A percentile compares a stretch with the other conserved stretches of the same genome.
These are phyloP conservation scores for Lasioglossum pauxillum DNA, from an alignment of 2,888 invertebrate species.

Conservation along the genomic window DNA sequence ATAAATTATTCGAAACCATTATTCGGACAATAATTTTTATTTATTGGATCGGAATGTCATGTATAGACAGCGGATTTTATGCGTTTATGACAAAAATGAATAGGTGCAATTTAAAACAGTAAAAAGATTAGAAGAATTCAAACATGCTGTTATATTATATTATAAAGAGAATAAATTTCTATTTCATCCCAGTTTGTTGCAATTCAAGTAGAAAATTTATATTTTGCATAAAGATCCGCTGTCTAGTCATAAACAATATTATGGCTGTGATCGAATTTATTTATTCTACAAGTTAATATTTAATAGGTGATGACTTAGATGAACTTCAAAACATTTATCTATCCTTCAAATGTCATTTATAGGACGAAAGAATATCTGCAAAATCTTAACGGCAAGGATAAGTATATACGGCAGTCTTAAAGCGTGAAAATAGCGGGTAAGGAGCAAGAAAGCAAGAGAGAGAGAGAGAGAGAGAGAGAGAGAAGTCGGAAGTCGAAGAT, in stretches of 20 bases:
- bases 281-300: no score
- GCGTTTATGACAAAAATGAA: no score
- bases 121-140: no score
- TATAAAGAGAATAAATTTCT: no score
- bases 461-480: neutral
- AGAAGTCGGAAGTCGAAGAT: conserved; percentile 36
- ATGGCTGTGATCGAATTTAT: no score
- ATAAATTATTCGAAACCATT: neutral
- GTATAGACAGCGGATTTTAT: no score
- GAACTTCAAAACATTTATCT: neutral
- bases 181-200: no score
- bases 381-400: neutral
- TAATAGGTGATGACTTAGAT: no score
- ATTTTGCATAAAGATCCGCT: no score
- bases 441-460: neutral
- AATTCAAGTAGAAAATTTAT: no score
- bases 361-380: neutral
- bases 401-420: neutral
- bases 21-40: neutral
- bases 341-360: neutral
- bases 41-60: neutral
- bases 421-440: neutral
- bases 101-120: no score
- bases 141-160: no score
- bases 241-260: neutral